These are phyloP conservation scores for Altica lythri DNA, from an alignment of 2,888 invertebrate species.

Conservation along the genomic window DNA sequence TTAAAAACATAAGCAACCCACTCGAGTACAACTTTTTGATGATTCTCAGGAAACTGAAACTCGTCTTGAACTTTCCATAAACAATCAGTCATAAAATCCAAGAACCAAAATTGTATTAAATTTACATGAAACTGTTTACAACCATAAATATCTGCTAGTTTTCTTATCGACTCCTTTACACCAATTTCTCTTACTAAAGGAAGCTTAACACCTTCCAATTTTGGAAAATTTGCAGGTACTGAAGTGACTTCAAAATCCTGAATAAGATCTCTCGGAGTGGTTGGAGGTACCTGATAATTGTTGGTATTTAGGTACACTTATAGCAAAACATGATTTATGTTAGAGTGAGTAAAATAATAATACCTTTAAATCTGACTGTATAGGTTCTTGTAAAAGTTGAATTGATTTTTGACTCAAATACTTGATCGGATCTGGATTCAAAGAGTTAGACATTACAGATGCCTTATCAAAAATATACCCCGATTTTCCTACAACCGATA, in stretches of 20 bases:
- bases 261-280: constrained; percentile 8
- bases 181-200: constrained; percentile 51
- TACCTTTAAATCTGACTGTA: too few species aligned
- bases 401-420: background rate
- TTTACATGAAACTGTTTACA: constrained; percentile 49
- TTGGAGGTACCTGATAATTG: too few species aligned
- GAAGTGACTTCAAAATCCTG: constrained; percentile 1
- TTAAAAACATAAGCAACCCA: constrained; percentile 53
- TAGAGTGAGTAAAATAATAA: too few species aligned
- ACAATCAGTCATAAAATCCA: constrained; percentile 55
- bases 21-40: constrained; percentile 51
- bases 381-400: background rate
- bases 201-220: constrained; percentile 24
- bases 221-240: constrained; percentile 5
- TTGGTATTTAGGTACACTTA: too few species aligned
- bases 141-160: constrained; percentile 46
- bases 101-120: constrained; percentile 54
- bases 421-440: background rate
- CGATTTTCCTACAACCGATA: too few species aligned
- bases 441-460: too few species aligned
- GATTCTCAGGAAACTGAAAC: constrained; percentile 47
- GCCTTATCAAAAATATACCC: too few species aligned
- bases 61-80: constrained; percentile 56
- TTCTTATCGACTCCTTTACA: constrained; percentile 47
- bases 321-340: too few species aligned